Base-by-base conservation (phyloP, 2,888 invertebrate species). In the Pachycephus smyrnensis region DNA sequence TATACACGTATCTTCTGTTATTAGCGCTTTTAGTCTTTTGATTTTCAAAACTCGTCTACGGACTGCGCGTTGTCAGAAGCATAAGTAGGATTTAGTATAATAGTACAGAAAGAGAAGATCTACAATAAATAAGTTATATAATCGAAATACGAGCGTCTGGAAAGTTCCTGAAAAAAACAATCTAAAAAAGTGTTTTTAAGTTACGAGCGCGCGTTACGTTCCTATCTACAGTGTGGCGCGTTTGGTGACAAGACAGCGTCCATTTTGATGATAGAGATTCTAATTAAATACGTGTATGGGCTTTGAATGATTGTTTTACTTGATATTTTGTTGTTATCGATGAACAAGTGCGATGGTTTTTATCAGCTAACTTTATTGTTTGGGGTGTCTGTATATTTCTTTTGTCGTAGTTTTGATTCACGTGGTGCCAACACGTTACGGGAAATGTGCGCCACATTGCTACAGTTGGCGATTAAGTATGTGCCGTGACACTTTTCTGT, bases 371-470 rank as follows among this genome's bases (percentile, higher is more conserved):
- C 9, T 55, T 55, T 55, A 23, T 55, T 15, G 9, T 55, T 55
- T n/a, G n/a, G 2, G 23, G 23, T 6, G 9, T 55, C 2, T 55
- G 23, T 55, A 9, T 55, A 55, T 55, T 23, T 55, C 55, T 6
- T 55, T 55, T 55, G 9, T 55, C 55, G 32, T 69, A 36, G 15
- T 31, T 74, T 31, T 82, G 88, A 88, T 75, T 78, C n/a, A 68
- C 79, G 84, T 84, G 75, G 88, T 88, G 88, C 87, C 88, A 88
- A 88, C 88, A 77, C 80, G 87, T 80, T 83, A 80, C 78, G 76
- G 73, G 36, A 68, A 68, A 31, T 80, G 79, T 82, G 81, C 86
- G 88, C 88, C 88, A 88, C 88, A 86, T 88, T 84, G 85, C 69
- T 82, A 74, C 71, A 68, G 82, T 83, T 81, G 84, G 71, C 71